These are phyloP conservation scores for Cheilosia vernalis DNA, from an alignment of 2,888 invertebrate genomes.

Conservation along the genomic window DNA sequence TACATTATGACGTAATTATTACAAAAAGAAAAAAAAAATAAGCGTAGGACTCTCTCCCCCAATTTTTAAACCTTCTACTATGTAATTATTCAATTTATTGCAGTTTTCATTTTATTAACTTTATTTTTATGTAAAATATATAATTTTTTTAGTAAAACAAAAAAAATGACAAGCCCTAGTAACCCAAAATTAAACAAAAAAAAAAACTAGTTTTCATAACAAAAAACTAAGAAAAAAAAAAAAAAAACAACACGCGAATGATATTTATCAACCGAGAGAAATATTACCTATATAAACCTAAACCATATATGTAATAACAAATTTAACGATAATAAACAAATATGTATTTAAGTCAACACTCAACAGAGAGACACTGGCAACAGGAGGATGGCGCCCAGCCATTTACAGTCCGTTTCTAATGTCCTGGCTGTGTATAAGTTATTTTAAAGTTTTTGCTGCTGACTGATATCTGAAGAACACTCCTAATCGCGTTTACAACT, in stretches of 20 bases:
- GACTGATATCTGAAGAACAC: conserved; percentile 13
- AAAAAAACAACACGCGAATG: conserved; percentile 44
- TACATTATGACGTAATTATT: conserved; percentile 40
- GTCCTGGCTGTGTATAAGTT: not conserved
- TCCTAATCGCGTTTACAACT: not conserved
- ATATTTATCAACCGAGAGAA: conserved; percentile 68
- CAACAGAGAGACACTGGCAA: not conserved
- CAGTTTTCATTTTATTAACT: conserved; percentile 44
- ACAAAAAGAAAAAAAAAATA: conserved; percentile 35
- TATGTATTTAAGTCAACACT: conserved; percentile 35
- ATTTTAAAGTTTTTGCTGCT: conserved; percentile 58
- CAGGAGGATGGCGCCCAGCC: not conserved
- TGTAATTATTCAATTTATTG: conserved; percentile 67
- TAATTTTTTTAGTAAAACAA: conserved; percentile 46
- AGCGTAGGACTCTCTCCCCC: conserved; percentile 57
- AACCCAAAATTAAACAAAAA: conserved; percentile 67
- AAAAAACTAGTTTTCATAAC: conserved; percentile 39
- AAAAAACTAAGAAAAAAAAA: conserved; percentile 26
- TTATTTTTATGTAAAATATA: conserved; percentile 70
- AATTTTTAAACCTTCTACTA: conserved; percentile 61
- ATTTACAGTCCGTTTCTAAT: conserved; percentile 8
- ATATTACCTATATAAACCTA: conserved; percentile 50
- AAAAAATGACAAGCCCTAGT: conserved; percentile 54
- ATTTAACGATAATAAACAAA: conserved; percentile 38
- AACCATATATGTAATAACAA: conserved; percentile 63